phyloP scores from a whole-genome alignment of 2,888 invertebrate genomes.

The Acleris sparsana region DNA sequence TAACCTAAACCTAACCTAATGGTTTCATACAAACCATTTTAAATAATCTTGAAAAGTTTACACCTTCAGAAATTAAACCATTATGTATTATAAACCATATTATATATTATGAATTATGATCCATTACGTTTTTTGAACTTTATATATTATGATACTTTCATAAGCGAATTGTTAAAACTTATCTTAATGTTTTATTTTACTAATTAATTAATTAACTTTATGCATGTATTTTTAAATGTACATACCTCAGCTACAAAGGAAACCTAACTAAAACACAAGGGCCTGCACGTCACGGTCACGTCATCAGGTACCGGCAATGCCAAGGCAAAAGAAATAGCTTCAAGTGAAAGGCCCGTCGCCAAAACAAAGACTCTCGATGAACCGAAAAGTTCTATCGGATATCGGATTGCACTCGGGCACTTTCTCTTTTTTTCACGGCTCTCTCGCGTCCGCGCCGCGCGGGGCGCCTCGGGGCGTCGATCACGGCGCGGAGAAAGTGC shows the following conservation, averaged over 20 bases:
- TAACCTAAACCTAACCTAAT: too few relatives aligned
- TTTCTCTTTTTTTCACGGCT: slow-evolving; percentile 68
- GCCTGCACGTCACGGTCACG: slow-evolving; percentile 31
- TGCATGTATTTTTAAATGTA: background rate
- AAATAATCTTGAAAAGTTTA: too few relatives aligned
- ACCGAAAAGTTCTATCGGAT: slow-evolving; percentile 64
- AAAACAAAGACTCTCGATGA: slow-evolving; percentile 67
- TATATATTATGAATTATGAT: too few relatives aligned
- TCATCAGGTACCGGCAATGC: slow-evolving; percentile 5
- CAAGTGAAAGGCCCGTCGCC: slow-evolving; percentile 58
- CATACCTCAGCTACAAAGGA: background rate
- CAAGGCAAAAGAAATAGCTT: slow-evolving; percentile 17
- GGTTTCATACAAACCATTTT: too few relatives aligned
- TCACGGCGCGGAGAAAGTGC: slow-evolving; percentile 34
- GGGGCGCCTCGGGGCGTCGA: slow-evolving; percentile 46
- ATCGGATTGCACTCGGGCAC: slow-evolving; percentile 65
- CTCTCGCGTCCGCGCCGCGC: slow-evolving; percentile 45
- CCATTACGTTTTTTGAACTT: too few relatives aligned
- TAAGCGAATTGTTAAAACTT: too few relatives aligned
- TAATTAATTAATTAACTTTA: too few relatives aligned
- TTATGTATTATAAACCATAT: too few relatives aligned
- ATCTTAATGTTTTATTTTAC: too few relatives aligned
- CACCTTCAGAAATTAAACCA: too few relatives aligned
- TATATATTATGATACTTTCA: too few relatives aligned
- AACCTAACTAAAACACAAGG: slow-evolving; percentile 7